Conservation (phyloP, 2,113 vertebrate genomes). For the Delphinapterus leucas region DNA sequence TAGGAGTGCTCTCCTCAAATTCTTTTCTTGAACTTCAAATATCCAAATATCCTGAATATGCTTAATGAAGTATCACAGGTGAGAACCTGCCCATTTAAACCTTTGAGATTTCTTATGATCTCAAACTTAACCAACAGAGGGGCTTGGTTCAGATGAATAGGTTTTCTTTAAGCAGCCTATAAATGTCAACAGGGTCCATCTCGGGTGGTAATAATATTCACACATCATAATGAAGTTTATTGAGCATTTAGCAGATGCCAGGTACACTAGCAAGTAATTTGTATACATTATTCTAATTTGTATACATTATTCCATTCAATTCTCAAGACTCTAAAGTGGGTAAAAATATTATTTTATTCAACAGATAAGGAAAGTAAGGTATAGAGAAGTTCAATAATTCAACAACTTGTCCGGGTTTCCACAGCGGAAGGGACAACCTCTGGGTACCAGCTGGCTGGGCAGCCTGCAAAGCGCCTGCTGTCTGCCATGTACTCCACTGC, state of each 20-base stretch:
- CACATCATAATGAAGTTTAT: background rate
- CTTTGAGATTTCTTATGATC: background rate
- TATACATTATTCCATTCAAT: background rate
- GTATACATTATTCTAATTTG: background rate
- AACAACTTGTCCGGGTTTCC: background rate
- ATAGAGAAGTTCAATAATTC: background rate
- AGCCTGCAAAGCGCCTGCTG: background rate
- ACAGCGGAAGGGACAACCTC: background rate
- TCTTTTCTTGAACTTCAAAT: conserved; percentile 1
- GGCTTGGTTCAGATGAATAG: background rate
- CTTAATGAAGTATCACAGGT: background rate
- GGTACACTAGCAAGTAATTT: background rate
- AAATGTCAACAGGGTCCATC: background rate
- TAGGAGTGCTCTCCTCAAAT: background rate
- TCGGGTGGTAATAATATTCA: background rate
- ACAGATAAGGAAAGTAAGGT: background rate
- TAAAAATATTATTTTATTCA: background rate
- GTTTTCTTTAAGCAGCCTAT: background rate
- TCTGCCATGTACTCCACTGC: background rate
- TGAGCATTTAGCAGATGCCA: background rate
- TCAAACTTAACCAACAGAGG: background rate
- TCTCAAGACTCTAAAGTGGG: background rate
- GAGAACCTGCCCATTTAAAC: background rate
- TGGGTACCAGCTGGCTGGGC: background rate
- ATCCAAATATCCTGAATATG: background rate